Evolutionary conservation across 2,797 vertebrate genomes (phyloP), one percentile per base, ranked within the genome.

Genomic region (Phalanger gymnotis): DNA sequence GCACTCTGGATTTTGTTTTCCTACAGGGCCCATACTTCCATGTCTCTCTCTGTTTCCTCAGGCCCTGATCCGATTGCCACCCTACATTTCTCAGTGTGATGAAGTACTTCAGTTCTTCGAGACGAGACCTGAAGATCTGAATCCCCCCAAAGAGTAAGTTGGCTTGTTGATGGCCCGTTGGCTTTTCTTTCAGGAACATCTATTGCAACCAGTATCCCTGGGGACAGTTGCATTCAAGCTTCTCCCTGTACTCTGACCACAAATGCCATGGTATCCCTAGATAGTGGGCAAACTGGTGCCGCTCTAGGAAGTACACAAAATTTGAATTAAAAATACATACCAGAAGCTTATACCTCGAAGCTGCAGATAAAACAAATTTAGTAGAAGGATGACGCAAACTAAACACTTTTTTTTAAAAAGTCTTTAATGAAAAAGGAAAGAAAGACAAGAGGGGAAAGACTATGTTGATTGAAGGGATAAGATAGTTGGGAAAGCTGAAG

Each of bases 101-200:
- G 99, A 99, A 98, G 99, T 99, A 94, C 98, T 99, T 90, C 99
- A 99, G 98, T 99, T 99, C 98, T 99, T 99, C 95, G 99, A 99
- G 98, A 99, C 99, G 12, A 99, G 99, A 97, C 99, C 99, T 0
- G 99, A 99, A 40, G 99, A 99, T 98, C 98, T 99, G 97, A 99
- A 99, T 92, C 99, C 99, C 34, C 99, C 99, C 3, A 99, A 99
- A 98, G 99, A 99, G 99, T 99, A 98, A 99, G 99, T 98, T 94
- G 73, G 5, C 73, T 81, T 89, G 90, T 27, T 94, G 22, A 54
- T 11, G n/a, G 58, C 92, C 31, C 92, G 28, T 27, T 61, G 53
- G 52, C 73, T 81, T 94, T 54, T 31, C 47, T 58, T 87, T 54
- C 34, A 87, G 25, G 22, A 94, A 56, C 47, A 94, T 91, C 2